Conservation (phyloP, 2,113 vertebrate genomes). For the Phyllostomus discolor region DNA sequence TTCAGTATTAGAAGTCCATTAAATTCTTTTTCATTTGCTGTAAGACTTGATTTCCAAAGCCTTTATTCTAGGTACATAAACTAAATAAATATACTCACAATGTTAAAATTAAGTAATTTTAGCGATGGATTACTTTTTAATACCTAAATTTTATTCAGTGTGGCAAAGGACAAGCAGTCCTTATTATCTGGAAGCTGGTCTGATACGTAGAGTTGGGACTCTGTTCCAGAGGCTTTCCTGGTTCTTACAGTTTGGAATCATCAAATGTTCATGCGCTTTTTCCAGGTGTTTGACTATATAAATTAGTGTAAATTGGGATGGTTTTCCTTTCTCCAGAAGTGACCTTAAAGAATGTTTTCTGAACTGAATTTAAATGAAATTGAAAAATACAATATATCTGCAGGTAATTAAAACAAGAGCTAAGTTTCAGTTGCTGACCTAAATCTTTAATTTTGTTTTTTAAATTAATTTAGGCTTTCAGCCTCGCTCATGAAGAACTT, state of each 20-base stretch:
- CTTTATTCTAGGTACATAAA: background rate
- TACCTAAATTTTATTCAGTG: background rate
- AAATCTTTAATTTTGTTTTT: background rate
- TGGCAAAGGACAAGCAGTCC: background rate
- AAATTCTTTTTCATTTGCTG: background rate
- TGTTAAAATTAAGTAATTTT: background rate
- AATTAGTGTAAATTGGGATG: background rate
- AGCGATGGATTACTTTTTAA: background rate
- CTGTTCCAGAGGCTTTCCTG: background rate
- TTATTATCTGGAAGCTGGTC: background rate
- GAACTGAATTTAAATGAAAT: slow-evolving; percentile 10
- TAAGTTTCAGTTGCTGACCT: background rate
- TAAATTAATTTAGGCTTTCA: background rate
- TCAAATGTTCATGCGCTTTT: background rate
- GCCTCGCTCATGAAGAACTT: background rate
- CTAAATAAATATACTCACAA: background rate
- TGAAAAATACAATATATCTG: background rate
- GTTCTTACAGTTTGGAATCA: background rate
- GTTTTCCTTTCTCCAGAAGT: background rate
- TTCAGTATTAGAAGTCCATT: background rate
- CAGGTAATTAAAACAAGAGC: background rate
- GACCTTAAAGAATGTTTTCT: background rate
- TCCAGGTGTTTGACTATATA: background rate
- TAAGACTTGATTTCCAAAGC: background rate
- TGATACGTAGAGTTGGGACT: background rate